phyloP scores from a whole-genome alignment of 2,113 vertebrate species.

The Microcebus lehilahytsara region DNA sequence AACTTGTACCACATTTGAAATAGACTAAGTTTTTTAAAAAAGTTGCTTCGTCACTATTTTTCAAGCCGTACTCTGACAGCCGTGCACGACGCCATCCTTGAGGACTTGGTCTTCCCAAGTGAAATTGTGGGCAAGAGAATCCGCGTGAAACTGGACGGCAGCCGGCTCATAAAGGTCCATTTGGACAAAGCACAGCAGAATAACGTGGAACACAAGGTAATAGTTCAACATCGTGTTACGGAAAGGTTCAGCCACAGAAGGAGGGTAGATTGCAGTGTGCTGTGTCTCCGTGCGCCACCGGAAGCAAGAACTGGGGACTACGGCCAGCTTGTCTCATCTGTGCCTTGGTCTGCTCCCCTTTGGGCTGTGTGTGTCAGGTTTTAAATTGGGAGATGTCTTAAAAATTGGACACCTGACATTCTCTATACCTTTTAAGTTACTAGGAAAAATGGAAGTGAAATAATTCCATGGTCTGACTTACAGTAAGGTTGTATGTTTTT shows the following conservation, averaged over 20 bases:
- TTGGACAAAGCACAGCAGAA: conserved; percentile 99
- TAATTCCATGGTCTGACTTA: rapidly evolving
- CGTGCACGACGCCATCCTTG: conserved; percentile 97
- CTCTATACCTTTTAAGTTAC: neutral
- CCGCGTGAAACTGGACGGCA: conserved; percentile 96
- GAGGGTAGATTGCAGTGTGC: rapidly evolving
- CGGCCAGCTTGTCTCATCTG: neutral
- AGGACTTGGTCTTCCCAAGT: conserved; percentile 98
- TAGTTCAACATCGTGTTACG: rapidly evolving
- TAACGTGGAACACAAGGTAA: conserved; percentile 99
- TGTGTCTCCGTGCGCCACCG: rapidly evolving
- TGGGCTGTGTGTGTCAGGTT: too few species aligned
- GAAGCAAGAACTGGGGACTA: rapidly evolving
- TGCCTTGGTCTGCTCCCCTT: rapidly evolving
- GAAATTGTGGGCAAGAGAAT: conserved; percentile 99
- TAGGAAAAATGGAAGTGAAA: neutral
- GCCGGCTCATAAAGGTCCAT: conserved; percentile 98
- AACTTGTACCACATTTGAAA: rapidly evolving
- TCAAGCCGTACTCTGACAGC: conserved; percentile 94
- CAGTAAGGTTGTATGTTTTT: neutral
- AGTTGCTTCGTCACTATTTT: neutral
- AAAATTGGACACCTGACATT: neutral
- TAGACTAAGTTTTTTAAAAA: rapidly evolving
- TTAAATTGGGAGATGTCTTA: neutral
- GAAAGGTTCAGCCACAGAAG: neutral